These are phyloP conservation scores for Gallinago solitaria DNA, from an alignment of 2,797 vertebrate species.

Conservation along the genomic window DNA sequence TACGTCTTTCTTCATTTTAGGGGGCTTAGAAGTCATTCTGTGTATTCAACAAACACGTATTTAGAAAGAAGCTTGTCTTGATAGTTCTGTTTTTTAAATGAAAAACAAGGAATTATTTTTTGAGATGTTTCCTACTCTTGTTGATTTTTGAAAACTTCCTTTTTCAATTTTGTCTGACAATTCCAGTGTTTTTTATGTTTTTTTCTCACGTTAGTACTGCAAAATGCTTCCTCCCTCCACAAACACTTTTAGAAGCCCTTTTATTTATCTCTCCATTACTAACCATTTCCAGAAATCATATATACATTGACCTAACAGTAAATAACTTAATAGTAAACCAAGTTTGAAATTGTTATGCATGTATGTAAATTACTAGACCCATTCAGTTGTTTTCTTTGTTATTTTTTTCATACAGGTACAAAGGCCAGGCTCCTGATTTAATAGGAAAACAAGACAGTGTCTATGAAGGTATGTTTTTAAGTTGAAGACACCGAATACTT, in stretches of 20 bases:
- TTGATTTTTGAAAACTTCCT: neutral
- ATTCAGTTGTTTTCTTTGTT: neutral
- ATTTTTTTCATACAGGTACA: constrained; percentile 83
- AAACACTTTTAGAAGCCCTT: neutral
- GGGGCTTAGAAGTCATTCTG: neutral
- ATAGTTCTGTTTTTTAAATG: neutral
- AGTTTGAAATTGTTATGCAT: neutral
- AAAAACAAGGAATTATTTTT: neutral
- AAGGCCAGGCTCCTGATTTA: constrained; percentile 95
- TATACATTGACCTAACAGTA: neutral
- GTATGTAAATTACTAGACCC: neutral
- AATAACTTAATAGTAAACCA: neutral
- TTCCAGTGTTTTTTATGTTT: neutral
- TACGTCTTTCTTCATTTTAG: neutral
- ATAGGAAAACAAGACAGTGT: constrained; percentile 98
- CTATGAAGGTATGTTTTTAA: constrained; percentile 90
- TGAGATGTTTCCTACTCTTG: neutral
- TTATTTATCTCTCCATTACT: neutral
- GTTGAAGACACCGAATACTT: constrained; percentile 2
- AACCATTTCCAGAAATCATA: neutral
- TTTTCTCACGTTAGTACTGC: neutral
- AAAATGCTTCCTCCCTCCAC: neutral
- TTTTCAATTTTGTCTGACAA: neutral
- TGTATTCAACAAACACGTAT: neutral
- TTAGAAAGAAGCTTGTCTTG: neutral